A percentile compares a stretch with the other conserved stretches of the same genome.
Evolutionary conservation across 2,113 vertebrate species (phyloP).

Genomic region (Myodes glareolus): DNA sequence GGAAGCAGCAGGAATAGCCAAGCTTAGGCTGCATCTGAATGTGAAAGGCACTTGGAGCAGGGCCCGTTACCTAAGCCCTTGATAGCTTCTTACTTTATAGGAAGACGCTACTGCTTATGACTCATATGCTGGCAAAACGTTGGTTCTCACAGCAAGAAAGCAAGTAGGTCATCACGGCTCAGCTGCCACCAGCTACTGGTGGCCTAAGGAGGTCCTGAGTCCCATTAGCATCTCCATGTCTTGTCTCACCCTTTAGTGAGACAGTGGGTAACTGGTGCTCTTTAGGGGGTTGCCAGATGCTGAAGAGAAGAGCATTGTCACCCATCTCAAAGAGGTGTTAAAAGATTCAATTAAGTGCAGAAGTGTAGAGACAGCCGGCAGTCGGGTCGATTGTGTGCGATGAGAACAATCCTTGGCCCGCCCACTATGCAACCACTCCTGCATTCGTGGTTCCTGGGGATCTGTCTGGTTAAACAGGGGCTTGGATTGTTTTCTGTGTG

Average conservation of each 20-base stretch:
- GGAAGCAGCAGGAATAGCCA: not conserved
- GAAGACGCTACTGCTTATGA: slow-evolving; percentile 7
- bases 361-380: not conserved
- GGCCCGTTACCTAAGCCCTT: not conserved
- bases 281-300: not conserved
- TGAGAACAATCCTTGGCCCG: too few species aligned
- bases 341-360: not conserved
- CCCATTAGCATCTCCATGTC: not conserved
- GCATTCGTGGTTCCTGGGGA: not conserved
- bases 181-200: not conserved
- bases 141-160: not conserved
- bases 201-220: not conserved
- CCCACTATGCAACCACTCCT: fast-evolving
- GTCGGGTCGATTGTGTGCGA: fast-evolving
- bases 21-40: not conserved
- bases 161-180: not conserved
- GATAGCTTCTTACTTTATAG: not conserved
- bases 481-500: not conserved
- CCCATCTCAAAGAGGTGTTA: not conserved
- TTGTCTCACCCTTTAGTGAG: not conserved
- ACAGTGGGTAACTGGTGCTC: not conserved
- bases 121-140: not conserved
- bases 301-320: not conserved
- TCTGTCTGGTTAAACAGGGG: not conserved
- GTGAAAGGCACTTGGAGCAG: not conserved